Conservation (phyloP, 2,797 vertebrate species). For the Tokudaia tokunoshimensis region DNA sequence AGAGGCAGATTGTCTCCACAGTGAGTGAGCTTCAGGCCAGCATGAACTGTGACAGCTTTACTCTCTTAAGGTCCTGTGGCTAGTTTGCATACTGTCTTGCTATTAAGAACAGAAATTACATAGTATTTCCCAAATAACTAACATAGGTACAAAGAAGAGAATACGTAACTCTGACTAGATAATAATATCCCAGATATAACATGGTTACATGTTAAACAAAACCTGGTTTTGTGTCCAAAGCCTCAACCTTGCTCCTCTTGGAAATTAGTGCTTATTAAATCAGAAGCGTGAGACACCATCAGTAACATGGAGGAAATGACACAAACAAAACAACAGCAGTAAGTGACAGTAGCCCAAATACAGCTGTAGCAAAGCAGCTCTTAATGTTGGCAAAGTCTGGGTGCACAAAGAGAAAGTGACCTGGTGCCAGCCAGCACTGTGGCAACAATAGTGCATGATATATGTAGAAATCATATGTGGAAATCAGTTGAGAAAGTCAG, state of each 20-base stretch:
- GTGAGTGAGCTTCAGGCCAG: background rate
- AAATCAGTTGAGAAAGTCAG: slow-evolving; percentile 61
- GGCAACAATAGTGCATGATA: slow-evolving; percentile 65
- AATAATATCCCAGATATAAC: background rate
- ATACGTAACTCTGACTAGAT: background rate
- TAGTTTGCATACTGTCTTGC: background rate
- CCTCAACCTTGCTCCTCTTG: slow-evolving; percentile 23
- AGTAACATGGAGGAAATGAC: slow-evolving; percentile 28
- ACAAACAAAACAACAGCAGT: background rate
- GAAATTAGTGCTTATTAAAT: slow-evolving; percentile 55
- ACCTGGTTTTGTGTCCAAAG: background rate
- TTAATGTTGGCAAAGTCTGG: slow-evolving; percentile 53
- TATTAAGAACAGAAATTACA: background rate
- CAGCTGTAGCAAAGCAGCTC: slow-evolving; percentile 60
- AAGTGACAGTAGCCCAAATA: slow-evolving; percentile 51
- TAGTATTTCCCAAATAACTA: background rate
- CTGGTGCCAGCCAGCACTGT: slow-evolving; percentile 65
- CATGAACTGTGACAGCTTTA: background rate
- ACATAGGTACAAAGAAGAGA: background rate
- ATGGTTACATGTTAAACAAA: background rate
- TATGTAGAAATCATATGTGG: slow-evolving; percentile 11
- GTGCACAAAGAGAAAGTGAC: slow-evolving; percentile 62
- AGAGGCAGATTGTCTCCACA: background rate
- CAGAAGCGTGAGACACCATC: slow-evolving; percentile 7
- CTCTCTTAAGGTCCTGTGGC: background rate